Evolutionary conservation across 2,888 invertebrate genomes (phyloP), one percentile per base, ranked within the genome.

Genomic region (Caenorhabditis panamensis): DNA sequence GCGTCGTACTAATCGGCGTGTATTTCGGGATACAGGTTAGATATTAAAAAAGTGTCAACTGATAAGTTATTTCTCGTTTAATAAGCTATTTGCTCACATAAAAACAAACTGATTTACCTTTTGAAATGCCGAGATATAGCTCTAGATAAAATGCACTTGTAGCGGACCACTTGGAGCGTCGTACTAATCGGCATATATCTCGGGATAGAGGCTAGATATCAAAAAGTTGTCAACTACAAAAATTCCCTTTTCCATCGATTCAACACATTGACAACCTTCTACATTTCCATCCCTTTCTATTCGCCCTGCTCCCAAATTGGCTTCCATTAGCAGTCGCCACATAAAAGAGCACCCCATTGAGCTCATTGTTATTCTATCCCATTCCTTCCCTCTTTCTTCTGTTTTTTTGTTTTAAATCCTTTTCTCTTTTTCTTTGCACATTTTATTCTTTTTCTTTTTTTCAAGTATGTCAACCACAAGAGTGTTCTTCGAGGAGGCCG

Each of bases 401-500:
- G 24, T 24, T 20, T 51, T 51, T 51, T 51, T 13, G 6, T 16
- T 28, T 18, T 59, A 47, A 36, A 36, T 68, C 28, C 28, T 59
- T 44, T 13, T 36, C 24, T 41, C 13, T 22, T 20, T 0, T 58
- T 37, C 37, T 37, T 37, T 58, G 36, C 36, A 49, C 20, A 20
- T 20, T 20, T 58, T 18, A 31, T 31, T 31, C 31, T 16, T 11
- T 8, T 20, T 16, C 3, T 8, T 20, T 13, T 31, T 56, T 64
- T 73, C 72, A 63, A 64, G 72, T 73, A 73, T 73, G 72, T 73
- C 71, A 66, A 36, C 49, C 24, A 24, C 51, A 18, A 44, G 80
- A 64, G 76, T 80, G 31, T 80, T 71, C 56, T 82, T 89, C 63
- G 89, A 89, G 53, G 84, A 84, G 58, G 89, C 86, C 62, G 89